phyloP scores from a whole-genome alignment of 2,888 invertebrate genomes.

The Acleris cristana region DNA sequence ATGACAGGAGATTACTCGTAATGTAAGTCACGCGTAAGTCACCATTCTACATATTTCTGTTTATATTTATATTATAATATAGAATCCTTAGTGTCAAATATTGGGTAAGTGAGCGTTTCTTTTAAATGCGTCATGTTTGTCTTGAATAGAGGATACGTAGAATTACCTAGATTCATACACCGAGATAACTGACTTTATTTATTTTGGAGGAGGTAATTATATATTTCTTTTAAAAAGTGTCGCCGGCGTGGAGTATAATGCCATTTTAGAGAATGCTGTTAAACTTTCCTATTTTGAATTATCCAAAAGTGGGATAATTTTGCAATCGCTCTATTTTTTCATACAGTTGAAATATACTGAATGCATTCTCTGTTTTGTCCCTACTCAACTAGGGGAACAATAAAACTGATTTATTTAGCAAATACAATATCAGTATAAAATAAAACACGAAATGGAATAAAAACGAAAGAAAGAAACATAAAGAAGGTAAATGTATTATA shows the following conservation, averaged over 20 bases:
- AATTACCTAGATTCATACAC: conserved; percentile 26
- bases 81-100: conserved; percentile 4
- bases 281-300: conserved; percentile 1
- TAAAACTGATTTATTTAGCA: background rate
- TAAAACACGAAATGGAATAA: too few relatives aligned
- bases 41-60: conserved; percentile 17
- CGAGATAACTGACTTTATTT: conserved; percentile 14
- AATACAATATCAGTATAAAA: background rate
- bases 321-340: background rate
- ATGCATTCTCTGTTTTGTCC: conserved; percentile 11
- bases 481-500: too few relatives aligned
- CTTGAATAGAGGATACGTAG: conserved; percentile 32
- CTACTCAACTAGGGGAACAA: conserved; percentile 12
- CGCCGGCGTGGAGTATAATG: conserved; percentile 1
- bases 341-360: conserved; percentile 15
- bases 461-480: too few relatives aligned
- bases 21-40: conserved; percentile 20
- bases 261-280: conserved; percentile 2
- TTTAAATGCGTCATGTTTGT: conserved; percentile 11
- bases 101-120: conserved; percentile 18
- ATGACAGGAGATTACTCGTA: conserved; percentile 5
- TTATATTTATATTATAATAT: conserved; percentile 16
- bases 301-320: conserved; percentile 23
- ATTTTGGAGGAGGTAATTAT: conserved; percentile 31
- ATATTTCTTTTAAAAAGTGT: conserved; percentile 13